Percentiles rank a stretch among this genome's conserved stretches.
phyloP scores from a whole-genome alignment of 2,888 invertebrate genomes.

The Dicroscelio sp. region DNA sequence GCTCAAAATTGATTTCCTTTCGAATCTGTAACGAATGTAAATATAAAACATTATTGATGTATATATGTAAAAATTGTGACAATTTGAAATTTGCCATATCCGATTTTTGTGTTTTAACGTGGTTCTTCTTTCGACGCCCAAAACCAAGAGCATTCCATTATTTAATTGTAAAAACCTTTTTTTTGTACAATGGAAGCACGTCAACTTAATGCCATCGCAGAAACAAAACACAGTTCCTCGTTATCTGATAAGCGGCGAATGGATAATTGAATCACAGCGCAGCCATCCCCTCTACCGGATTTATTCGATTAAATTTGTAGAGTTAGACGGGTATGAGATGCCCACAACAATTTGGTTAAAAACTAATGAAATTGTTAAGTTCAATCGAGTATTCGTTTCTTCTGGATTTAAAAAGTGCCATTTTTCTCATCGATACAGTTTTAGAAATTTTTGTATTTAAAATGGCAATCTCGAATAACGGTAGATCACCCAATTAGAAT shows the following conservation, averaged over 20 bases:
- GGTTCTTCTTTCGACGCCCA: background rate
- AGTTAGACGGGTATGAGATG: constrained; percentile 89
- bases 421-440: constrained; percentile 74
- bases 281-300: constrained; percentile 90
- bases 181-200: constrained; percentile 52
- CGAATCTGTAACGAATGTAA: constrained; percentile 58
- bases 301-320: constrained; percentile 90
- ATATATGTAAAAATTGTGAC: constrained; percentile 74
- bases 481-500: background rate
- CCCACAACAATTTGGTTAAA: constrained; percentile 15
- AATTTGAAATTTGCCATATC: constrained; percentile 45
- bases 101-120: background rate
- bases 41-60: constrained; percentile 62
- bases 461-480: constrained; percentile 43
- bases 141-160: constrained; percentile 45
- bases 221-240: constrained; percentile 67
- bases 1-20: constrained; percentile 50
- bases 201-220: constrained; percentile 45
- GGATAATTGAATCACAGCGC: constrained; percentile 53
- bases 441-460: background rate
- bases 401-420: constrained; percentile 87
- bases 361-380: too few relatives aligned
- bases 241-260: constrained; percentile 47
- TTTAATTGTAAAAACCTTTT: constrained; percentile 69
- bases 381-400: background rate